A percentile compares a stretch with the other conserved stretches of the same genome.
These are phyloP conservation scores for Drosophila barbarae DNA, from an alignment of 2,888 invertebrate genomes.

Conservation along the genomic window DNA sequence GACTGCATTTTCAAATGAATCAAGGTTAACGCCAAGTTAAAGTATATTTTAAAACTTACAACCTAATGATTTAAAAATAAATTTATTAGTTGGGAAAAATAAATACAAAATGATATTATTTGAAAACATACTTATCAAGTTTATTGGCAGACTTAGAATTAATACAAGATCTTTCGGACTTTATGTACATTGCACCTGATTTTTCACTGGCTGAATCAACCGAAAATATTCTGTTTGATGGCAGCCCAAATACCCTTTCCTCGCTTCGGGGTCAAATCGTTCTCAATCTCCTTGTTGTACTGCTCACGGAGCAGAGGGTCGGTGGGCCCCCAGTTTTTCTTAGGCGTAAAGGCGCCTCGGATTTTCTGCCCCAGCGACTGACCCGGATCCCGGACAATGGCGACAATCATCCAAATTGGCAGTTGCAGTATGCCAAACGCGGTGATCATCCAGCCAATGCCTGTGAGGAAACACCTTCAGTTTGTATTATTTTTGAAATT, in stretches of 20 bases:
- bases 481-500: accelerated
- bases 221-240: slow-evolving; percentile 76
- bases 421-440: slow-evolving; percentile 81
- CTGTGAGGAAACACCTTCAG: slow-evolving; percentile 36
- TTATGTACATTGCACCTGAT: slow-evolving; percentile 26
- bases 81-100: background rate
- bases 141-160: slow-evolving; percentile 54
- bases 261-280: slow-evolving; percentile 62
- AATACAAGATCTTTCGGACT: slow-evolving; percentile 24
- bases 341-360: slow-evolving; percentile 80
- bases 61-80: background rate
- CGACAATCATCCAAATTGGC: slow-evolving; percentile 78
- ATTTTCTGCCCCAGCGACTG: slow-evolving; percentile 75
- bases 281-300: slow-evolving; percentile 80
- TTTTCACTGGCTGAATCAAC: slow-evolving; percentile 45
- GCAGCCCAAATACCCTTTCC: slow-evolving; percentile 63
- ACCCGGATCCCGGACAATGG: slow-evolving; percentile 75
- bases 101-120: background rate
- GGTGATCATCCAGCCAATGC: slow-evolving; percentile 81
- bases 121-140: slow-evolving; percentile 19
- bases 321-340: slow-evolving; percentile 82
- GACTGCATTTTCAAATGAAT: background rate
- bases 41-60: background rate
- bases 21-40: background rate
- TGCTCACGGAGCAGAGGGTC: slow-evolving; percentile 80